phyloP scores from a whole-genome alignment of 2,888 invertebrate genomes.

The Eupeodes latifasciatus region DNA sequence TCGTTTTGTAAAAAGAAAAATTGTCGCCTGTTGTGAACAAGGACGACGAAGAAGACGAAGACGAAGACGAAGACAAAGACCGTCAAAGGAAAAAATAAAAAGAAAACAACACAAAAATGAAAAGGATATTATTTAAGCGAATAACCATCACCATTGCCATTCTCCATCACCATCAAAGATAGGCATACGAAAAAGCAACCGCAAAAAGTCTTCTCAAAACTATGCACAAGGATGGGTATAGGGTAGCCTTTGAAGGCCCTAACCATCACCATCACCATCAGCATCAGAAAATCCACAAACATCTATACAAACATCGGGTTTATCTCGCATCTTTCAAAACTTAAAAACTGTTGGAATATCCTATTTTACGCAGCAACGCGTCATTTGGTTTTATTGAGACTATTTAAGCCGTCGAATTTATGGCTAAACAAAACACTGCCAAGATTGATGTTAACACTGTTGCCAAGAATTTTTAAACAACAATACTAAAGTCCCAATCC shows the following conservation, averaged over 20 bases:
- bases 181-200: conserved; percentile 2
- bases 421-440: conserved; percentile 43
- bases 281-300: background rate
- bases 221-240: background rate
- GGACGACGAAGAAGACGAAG: too few species aligned
- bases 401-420: conserved; percentile 62
- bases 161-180: background rate
- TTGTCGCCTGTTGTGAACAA: conserved; percentile 54
- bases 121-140: conserved; percentile 49
- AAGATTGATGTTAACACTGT: conserved; percentile 62
- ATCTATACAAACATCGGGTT: background rate
- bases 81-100: conserved; percentile 17
- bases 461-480: conserved; percentile 51
- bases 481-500: background rate
- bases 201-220: conserved; percentile 27
- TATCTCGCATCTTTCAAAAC: conserved; percentile 43
- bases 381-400: conserved; percentile 75
- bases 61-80: background rate
- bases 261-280: background rate
- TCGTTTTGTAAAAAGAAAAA: conserved; percentile 64
- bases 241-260: background rate
- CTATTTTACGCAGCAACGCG: conserved; percentile 68
- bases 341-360: conserved; percentile 54
- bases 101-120: background rate
- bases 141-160: conserved; percentile 20